Evolutionary conservation across 1,140 invertebrate species (phyloP).

Genomic region (Potamilus streckersoni): DNA sequence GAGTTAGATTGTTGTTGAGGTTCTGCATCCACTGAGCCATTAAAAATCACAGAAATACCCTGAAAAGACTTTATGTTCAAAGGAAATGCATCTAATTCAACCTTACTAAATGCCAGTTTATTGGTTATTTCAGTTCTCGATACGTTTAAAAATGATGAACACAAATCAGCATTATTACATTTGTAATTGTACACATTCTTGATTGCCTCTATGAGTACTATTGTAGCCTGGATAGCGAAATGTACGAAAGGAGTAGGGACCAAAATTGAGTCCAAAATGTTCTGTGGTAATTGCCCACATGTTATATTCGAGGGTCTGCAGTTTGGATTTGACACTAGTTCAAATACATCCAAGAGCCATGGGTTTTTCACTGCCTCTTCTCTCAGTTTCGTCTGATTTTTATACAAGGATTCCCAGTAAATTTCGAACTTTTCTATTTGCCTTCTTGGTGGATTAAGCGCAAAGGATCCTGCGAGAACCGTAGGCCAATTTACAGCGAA

Average conservation of each 20-base stretch:
- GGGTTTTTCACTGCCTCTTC: slow-evolving; percentile 3
- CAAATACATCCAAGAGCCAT: slow-evolving; percentile 12
- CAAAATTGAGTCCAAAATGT: neutral
- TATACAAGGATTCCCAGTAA: slow-evolving; percentile 10
- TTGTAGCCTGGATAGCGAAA: slow-evolving; percentile 23
- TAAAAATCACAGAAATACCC: too few relatives aligned
- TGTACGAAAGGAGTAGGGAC: slow-evolving; percentile 14
- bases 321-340: neutral
- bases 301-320: neutral
- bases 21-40: too few relatives aligned
- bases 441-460: slow-evolving; percentile 14
- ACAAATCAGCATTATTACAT: neutral
- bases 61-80: too few relatives aligned
- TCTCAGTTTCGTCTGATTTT: neutral
- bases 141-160: too few relatives aligned
- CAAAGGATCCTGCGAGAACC: slow-evolving; percentile 15
- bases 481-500: neutral
- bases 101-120: too few relatives aligned
- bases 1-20: too few relatives aligned
- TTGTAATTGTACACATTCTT: neutral
- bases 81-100: too few relatives aligned
- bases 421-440: slow-evolving; percentile 3
- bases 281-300: neutral
- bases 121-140: too few relatives aligned
- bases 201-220: slow-evolving; percentile 2